Conservation (phyloP, 2,888 invertebrate species). For the Andrena marginata region DNA sequence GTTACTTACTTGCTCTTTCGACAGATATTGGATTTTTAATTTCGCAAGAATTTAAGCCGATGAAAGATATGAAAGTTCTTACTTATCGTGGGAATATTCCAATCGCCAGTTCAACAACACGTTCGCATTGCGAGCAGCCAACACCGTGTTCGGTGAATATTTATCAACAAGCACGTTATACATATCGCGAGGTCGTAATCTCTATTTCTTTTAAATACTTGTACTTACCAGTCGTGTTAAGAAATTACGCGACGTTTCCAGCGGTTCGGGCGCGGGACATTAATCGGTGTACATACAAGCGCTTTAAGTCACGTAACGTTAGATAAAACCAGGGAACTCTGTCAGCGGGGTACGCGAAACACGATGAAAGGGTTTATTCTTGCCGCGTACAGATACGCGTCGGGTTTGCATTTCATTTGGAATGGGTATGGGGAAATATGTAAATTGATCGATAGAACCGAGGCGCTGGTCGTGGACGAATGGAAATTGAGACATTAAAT, state of each 20-base stretch:
- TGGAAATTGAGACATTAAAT: conserved; percentile 3
- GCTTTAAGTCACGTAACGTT: conserved; percentile 26
- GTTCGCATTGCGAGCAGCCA: too few species aligned
- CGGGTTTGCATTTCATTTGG: background rate
- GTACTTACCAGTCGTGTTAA: conserved; percentile 4
- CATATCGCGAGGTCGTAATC: background rate
- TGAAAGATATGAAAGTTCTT: background rate
- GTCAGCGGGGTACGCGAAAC: background rate
- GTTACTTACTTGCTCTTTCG: too few species aligned
- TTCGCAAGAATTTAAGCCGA: too few species aligned
- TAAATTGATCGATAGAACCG: background rate
- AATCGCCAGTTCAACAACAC: background rate
- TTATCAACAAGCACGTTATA: conserved; percentile 25
- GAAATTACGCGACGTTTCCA: conserved; percentile 25
- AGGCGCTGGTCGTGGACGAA: background rate
- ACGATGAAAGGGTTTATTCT: background rate
- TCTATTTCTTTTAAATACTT: conserved; percentile 24
- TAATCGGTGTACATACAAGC: background rate
- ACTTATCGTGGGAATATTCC: conserved; percentile 6
- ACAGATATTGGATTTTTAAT: too few species aligned
- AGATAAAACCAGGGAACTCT: conserved; percentile 1
- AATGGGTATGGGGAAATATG: background rate
- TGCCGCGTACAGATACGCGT: background rate
- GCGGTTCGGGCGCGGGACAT: background rate
- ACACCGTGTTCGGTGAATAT: conserved; percentile 24